A percentile compares a stretch with the other conserved stretches of the same genome.
Evolutionary conservation across 1,140 invertebrate species (phyloP).

Genomic region (Drosophila navojoa): DNA sequence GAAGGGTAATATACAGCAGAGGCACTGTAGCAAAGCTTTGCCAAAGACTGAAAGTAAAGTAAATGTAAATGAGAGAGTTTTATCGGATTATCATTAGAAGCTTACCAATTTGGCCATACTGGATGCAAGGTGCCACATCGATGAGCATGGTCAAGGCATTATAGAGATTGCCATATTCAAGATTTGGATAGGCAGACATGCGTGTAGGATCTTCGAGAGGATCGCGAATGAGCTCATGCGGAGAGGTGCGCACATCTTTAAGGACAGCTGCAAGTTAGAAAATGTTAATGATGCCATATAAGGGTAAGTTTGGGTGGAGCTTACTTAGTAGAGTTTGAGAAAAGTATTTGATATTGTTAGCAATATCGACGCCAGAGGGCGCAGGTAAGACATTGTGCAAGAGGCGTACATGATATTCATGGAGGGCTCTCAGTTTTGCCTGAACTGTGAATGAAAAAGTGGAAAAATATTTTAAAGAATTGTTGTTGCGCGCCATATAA

Average conservation of each 20-base stretch:
- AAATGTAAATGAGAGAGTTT: neutral
- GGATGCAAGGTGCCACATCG: conserved; percentile 93
- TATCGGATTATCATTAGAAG: too few relatives aligned
- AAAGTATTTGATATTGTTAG: conserved; percentile 98
- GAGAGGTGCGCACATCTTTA: conserved; percentile 96
- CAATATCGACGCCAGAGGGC: conserved; percentile 97
- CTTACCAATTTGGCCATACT: conserved; percentile 92
- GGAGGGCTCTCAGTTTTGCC: conserved; percentile 97
- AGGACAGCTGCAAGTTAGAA: conserved; percentile 89
- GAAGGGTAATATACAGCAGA: conserved; percentile 97
- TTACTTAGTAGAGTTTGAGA: conserved; percentile 98
- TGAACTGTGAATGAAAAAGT: conserved; percentile 89
- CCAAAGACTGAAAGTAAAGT: conserved; percentile 91
- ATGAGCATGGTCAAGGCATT: conserved; percentile 92
- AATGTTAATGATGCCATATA: neutral
- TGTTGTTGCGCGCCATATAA: too few relatives aligned
- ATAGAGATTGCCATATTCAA: conserved; percentile 97
- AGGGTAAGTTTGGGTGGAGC: conserved; percentile 58
- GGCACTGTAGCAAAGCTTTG: conserved; percentile 93
- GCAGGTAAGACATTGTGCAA: conserved; percentile 95
- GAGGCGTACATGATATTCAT: conserved; percentile 97
- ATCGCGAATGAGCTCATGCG: conserved; percentile 94
- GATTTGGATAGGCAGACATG: conserved; percentile 95
- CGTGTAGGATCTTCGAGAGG: conserved; percentile 92
- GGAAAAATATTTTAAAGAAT: too few relatives aligned